phyloP scores from a whole-genome alignment of 2,113 vertebrate species.

The Stictonetta naevosa region DNA sequence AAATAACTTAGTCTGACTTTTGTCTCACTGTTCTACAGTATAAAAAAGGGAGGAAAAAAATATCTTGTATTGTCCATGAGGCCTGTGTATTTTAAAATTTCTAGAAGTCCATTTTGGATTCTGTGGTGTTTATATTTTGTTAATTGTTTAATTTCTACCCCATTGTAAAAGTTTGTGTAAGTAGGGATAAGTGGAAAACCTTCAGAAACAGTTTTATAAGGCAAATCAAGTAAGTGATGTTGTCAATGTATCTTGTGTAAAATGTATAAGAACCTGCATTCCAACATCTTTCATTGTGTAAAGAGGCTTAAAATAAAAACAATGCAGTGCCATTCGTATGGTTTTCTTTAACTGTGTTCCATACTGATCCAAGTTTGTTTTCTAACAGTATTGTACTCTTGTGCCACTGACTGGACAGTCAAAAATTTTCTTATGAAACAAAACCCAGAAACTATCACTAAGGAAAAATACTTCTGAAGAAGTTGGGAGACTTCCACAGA shows the following conservation, averaged over 20 bases:
- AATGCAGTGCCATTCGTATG: conserved; percentile 38
- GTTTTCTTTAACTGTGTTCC: not conserved
- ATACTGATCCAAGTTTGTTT: not conserved
- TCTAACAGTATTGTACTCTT: not conserved
- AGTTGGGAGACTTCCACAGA: not conserved
- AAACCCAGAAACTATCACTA: too few species aligned
- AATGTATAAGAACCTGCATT: conserved; percentile 39
- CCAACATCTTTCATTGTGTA: conserved; percentile 46
- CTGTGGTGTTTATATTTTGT: not conserved
- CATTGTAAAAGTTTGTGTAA: conserved; percentile 24
- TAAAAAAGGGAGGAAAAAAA: not conserved
- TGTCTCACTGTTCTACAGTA: conserved; percentile 1
- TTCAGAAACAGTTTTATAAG: conserved; percentile 24
- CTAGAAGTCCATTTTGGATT: not conserved
- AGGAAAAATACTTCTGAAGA: not conserved
- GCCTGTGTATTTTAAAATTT: not conserved
- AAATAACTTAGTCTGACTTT: conserved; percentile 1
- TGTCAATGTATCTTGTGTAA: conserved; percentile 33
- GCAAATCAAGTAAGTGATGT: not conserved
- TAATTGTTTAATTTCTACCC: conserved; percentile 17
- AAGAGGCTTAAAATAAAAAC: conserved; percentile 65
- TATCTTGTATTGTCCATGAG: not conserved
- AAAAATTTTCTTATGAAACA: too few species aligned
- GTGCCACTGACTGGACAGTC: not conserved
- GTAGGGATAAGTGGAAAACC: conserved; percentile 23